Evolutionary conservation across 2,113 vertebrate genomes (phyloP).

Genomic region (Solenodon paradoxus): DNA sequence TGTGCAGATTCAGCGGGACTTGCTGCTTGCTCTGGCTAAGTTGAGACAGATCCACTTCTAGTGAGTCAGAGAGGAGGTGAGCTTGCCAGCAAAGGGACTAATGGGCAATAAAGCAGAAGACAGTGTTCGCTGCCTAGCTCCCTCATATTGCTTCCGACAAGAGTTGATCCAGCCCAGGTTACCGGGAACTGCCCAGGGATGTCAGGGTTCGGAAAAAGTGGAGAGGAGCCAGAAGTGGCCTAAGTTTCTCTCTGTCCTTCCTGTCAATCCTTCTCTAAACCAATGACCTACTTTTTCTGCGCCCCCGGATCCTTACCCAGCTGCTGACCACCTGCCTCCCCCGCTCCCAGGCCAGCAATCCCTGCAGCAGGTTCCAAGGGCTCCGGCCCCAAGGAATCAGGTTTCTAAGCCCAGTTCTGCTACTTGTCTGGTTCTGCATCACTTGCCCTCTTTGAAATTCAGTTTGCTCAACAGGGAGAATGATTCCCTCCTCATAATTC

Average conservation of each 20-base stretch:
- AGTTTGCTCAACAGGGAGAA: neutral
- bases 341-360: neutral
- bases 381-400: neutral
- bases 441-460: neutral
- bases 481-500: neutral
- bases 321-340: neutral
- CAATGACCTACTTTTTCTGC: neutral
- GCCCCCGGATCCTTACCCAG: neutral
- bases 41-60: constrained; percentile 15
- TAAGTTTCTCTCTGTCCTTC: neutral
- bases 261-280: neutral
- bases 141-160: neutral
- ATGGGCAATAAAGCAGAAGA: neutral
- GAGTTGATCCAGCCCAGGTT: neutral
- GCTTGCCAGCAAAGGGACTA: neutral
- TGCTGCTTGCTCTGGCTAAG: constrained; percentile 49
- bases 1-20: constrained; percentile 29
- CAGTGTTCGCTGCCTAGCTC: neutral
- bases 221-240: neutral
- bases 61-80: neutral
- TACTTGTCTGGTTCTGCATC: neutral
- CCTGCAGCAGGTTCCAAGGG: neutral
- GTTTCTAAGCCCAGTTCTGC: neutral
- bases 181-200: neutral
- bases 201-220: neutral